Base-by-base conservation (phyloP, 1,140 invertebrate genomes). In the Proales similis region DNA sequence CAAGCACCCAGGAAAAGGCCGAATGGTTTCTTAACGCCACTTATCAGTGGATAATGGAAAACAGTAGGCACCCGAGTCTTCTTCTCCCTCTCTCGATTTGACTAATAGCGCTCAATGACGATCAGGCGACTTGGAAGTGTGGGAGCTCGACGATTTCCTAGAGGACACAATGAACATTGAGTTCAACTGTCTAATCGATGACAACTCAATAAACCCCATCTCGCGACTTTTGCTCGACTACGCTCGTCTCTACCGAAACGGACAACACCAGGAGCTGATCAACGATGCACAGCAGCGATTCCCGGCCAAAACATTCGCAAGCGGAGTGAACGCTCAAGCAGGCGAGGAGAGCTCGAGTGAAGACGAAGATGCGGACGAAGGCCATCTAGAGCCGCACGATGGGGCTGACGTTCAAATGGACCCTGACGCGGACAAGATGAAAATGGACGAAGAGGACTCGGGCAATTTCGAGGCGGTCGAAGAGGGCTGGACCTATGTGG, bases 41-140 rank as follows among this genome's bases (percentile, higher is more conserved):
- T 6, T 51, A 64, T 39, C 51, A 64, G 22, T 64, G 63, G 63
- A 61, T 64, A n/a, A 42, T 42, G 3, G 63, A 64, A 20, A 64
- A 63, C 22, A 6, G 48, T 49, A 43, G 17, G 48, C 45, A 36
- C 48, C n/a, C n/a, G n/a, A n/a, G n/a, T n/a, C n/a, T n/a, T n/a
- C n/a, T n/a, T n/a, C n/a, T n/a, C n/a, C n/a, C n/a, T n/a, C n/a
- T n/a, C n/a, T n/a, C n/a, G n/a, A n/a, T n/a, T n/a, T n/a, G n/a
- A n/a, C n/a, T n/a, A n/a, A n/a, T n/a, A n/a, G n/a, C n/a, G n/a
- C n/a, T n/a, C n/a, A n/a, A n/a, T n/a, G n/a, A n/a, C n/a, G n/a
- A n/a, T n/a, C n/a, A 0, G 53, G 20, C 17, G 63, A 64, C 48
- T 20, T 64, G 14, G 48, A 64, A 42, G 36, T 39, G 22, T 12